Evolutionary conservation across 2,797 vertebrate genomes (phyloP).

Genomic region (Gymnocypris eckloni): DNA sequence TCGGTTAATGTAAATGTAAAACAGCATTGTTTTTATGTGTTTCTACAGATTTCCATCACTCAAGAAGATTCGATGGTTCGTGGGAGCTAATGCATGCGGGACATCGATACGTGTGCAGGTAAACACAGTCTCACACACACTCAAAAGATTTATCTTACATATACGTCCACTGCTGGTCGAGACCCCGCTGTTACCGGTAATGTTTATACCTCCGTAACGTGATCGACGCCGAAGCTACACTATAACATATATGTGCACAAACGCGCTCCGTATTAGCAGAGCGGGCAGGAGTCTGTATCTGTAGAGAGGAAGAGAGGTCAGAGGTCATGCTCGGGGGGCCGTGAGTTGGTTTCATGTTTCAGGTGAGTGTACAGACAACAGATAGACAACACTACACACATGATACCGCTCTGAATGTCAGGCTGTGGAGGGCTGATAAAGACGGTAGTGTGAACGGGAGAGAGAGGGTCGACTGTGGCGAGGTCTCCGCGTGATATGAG

Average conservation of each 20-base stretch:
- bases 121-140: conserved; percentile 7
- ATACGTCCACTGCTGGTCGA: neutral
- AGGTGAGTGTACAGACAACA: conserved; percentile 46
- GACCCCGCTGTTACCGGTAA: conserved; percentile 12
- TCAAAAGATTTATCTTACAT: neutral
- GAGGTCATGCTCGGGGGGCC: conserved; percentile 19
- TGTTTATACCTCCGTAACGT: conserved; percentile 15
- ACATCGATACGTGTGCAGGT: conserved; percentile 6
- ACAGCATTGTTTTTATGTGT: conserved; percentile 11
- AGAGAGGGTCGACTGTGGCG: conserved; percentile 65
- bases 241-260: neutral
- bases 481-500: conserved; percentile 55
- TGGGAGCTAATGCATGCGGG: conserved; percentile 1
- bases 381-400: conserved; percentile 33
- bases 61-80: neutral
- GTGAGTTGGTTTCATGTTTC: conserved; percentile 12
- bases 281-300: conserved; percentile 3
- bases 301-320: conserved; percentile 40
- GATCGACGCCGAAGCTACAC: conserved; percentile 1
- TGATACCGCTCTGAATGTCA: conserved; percentile 63
- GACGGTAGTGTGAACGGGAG: conserved; percentile 19
- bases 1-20: no score
- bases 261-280: neutral
- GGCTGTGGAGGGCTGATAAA: conserved; percentile 24
- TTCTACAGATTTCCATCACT: neutral